Conservation (phyloP, 1,140 invertebrate genomes). For the Whitmania pigra region DNA sequence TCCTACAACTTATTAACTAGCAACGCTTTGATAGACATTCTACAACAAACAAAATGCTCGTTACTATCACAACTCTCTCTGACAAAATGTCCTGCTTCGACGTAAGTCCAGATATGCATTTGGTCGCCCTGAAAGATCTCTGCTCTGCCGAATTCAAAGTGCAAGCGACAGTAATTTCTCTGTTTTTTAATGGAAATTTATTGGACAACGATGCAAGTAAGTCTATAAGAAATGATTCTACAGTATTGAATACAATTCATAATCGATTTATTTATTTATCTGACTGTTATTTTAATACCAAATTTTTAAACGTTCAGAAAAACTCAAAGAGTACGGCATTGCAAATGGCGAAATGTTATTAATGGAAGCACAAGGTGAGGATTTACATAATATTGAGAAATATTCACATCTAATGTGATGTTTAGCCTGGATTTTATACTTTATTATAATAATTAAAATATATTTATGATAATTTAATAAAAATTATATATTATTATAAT, state of each 20-base stretch:
- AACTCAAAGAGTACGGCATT: slow-evolving; percentile 59
- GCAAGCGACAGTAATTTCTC: slow-evolving; percentile 62
- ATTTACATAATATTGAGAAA: slow-evolving; percentile 10
- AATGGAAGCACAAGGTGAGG: slow-evolving; percentile 39
- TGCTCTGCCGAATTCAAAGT: slow-evolving; percentile 74
- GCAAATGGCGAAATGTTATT: slow-evolving; percentile 76
- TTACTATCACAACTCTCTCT: slow-evolving; percentile 72
- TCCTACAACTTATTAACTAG: too few relatives aligned
- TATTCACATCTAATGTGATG: not conserved
- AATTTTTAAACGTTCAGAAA: not conserved
- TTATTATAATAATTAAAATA: not conserved
- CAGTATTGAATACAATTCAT: too few relatives aligned
- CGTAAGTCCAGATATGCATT: slow-evolving; percentile 77
- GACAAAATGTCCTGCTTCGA: slow-evolving; percentile 78
- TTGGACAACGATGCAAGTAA: slow-evolving; percentile 70
- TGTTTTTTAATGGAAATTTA: slow-evolving; percentile 72
- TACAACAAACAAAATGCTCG: slow-evolving; percentile 56
- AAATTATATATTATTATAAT: too few relatives aligned
- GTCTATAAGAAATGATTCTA: not conserved
- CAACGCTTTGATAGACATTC: too few relatives aligned
- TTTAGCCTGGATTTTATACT: not conserved
- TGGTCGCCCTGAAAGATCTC: slow-evolving; percentile 88
- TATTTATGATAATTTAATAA: too few relatives aligned
- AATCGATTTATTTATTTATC: not conserved
- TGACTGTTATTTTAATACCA: not conserved